Conservation (phyloP, 2,888 invertebrate genomes). For the Amphipyra tragopoginis region DNA sequence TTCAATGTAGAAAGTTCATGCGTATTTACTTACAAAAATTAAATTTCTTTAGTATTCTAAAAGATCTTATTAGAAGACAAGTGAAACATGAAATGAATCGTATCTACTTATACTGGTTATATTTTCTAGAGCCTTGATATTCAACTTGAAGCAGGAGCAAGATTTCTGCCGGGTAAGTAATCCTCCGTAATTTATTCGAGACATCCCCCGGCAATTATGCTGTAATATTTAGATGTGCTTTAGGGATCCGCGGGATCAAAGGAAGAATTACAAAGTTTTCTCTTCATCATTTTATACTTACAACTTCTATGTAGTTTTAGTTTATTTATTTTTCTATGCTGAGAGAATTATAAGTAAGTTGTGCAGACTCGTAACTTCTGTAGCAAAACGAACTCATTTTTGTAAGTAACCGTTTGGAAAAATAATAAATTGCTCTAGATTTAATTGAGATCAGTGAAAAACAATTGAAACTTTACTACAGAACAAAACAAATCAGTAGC, state of each 20-base stretch:
- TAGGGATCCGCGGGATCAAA: conserved; percentile 55
- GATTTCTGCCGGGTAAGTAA: conserved; percentile 60
- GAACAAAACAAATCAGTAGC: background rate
- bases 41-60: conserved; percentile 1
- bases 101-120: conserved; percentile 22
- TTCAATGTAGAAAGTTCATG: conserved; percentile 8
- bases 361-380: background rate
- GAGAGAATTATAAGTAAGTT: background rate
- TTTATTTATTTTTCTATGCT: background rate
- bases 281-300: conserved; percentile 27
- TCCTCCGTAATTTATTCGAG: conserved; percentile 64
- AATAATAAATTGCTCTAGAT: too few species aligned
- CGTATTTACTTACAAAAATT: conserved; percentile 21
- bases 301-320: background rate
- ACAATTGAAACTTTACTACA: too few species aligned
- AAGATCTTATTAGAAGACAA: conserved; percentile 28
- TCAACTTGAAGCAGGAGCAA: conserved; percentile 42
- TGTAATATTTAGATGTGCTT: conserved; percentile 62
- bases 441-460: too few species aligned
- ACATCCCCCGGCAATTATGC: conserved; percentile 62
- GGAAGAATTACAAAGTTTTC: conserved; percentile 29
- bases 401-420: too few species aligned
- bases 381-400: too few species aligned
- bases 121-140: conserved; percentile 39
- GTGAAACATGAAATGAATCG: conserved; percentile 15